Evolutionary conservation across 2,113 vertebrate genomes (phyloP).

Genomic region (Mus musculus): DNA sequence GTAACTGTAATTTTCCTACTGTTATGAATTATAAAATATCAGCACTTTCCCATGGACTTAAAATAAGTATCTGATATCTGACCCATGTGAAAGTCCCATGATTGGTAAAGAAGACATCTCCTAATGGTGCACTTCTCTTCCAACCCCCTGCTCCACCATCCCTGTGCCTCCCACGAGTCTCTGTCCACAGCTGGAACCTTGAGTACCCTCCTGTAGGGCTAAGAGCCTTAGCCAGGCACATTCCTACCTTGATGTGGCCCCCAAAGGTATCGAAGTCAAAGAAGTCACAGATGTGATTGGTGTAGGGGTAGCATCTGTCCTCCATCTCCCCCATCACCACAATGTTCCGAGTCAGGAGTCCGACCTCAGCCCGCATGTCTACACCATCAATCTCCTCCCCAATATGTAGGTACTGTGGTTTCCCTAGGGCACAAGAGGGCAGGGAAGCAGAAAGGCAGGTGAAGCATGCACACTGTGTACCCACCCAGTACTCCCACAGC

Average conservation of each 20-base stretch:
- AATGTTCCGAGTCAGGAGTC: conserved; percentile 94
- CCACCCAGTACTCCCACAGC: fast-evolving
- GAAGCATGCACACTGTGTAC: too few relatives aligned
- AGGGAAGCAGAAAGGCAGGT: fast-evolving
- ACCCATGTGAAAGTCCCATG: background rate
- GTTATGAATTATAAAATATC: background rate
- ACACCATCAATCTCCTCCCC: conserved; percentile 93
- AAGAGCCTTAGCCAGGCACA: background rate
- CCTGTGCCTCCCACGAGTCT: background rate
- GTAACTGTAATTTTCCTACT: background rate
- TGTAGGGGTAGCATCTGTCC: conserved; percentile 90
- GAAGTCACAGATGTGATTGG: conserved; percentile 93
- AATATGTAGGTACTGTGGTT: conserved; percentile 91
- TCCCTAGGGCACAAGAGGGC: conserved; percentile 87
- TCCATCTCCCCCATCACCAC: conserved; percentile 93
- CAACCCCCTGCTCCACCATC: background rate
- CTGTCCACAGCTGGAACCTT: fast-evolving
- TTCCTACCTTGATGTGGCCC: conserved; percentile 95
- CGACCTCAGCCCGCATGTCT: conserved; percentile 97
- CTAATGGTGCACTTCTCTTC: background rate
- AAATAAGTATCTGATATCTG: background rate
- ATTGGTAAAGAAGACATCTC: background rate
- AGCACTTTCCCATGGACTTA: background rate
- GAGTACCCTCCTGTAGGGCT: background rate
- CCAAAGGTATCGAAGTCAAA: conserved; percentile 98